Base-by-base conservation (phyloP, 2,797 vertebrate species). In the Cephalopachus bancanus region DNA sequence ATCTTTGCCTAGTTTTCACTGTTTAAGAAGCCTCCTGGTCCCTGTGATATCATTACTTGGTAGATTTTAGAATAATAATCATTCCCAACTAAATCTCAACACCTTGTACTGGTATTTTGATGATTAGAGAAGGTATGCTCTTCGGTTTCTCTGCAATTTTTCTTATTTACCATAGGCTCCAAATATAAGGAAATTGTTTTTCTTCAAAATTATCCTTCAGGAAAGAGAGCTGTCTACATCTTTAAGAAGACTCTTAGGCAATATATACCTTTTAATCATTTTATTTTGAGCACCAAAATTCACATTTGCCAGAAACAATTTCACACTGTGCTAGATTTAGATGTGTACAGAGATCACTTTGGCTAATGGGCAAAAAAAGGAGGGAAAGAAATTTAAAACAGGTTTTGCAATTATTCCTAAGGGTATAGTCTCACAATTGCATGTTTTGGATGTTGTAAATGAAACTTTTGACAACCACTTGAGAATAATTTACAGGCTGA, bases 281-380 rank as follows among this genome's bases (percentile, higher is more conserved):
- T 95, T 65, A 57, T 92, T 93, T 90, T 64, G 49, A 93, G 81
- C 5, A 75, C 26, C 10, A 7, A 84, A 87, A 7, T 65, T 97
- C 24, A 62, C 28, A 4, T 91, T 91, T 85, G 17, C 69, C 14
- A 83, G 30, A 96, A 91, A 94, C 67, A 24, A 88, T 87, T 75
- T 91, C 83, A 87, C 33, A 84, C 59, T 83, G 17, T 78, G 44
- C 51, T 83, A 78, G 26, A 76, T 83, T 87, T 94, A 90, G 44
- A 93, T 76, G 30, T 72, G 57, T 49, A 33, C 15, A 79, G 85
- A 65, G 75, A 4, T 80, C 60, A 88, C 8, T 8, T 87, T 86
- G 89, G 10, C 19, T 57, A 69, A 51, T 80, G 49, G 1, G 60
- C 37, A 37, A 37, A 37, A 81, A 92, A 78, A 69, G 28, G 3